Conservation (phyloP, 2,797 vertebrate species). For the Gallinago solitaria region DNA sequence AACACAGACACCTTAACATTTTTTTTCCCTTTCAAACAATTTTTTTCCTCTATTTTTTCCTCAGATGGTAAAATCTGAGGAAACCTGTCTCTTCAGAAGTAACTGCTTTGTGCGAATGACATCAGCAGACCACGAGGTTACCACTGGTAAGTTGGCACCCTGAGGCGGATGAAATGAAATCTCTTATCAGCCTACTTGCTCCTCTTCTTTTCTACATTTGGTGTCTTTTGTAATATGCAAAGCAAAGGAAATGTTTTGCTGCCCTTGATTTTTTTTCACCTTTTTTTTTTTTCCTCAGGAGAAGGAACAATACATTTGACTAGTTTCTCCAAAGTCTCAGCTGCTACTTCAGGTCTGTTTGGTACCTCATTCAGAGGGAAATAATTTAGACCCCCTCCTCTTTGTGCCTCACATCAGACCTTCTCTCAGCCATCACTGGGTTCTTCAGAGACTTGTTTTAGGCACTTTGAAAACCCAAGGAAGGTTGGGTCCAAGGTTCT, state of each 20-base stretch:
- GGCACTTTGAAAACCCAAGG: neutral
- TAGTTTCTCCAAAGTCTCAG: neutral
- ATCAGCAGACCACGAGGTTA: conserved; percentile 58
- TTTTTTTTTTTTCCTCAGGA: neutral
- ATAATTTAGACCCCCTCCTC: neutral
- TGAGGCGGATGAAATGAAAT: conserved; percentile 68
- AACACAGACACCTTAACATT: conserved; percentile 67
- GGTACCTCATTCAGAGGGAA: neutral
- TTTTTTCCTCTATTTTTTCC: conserved; percentile 51
- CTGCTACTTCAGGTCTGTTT: conserved; percentile 39
- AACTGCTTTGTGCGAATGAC: conserved; percentile 57
- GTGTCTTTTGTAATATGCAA: conserved; percentile 53
- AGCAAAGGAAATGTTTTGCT: conserved; percentile 52
- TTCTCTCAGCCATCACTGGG: neutral
- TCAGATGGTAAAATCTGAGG: conserved; percentile 65
- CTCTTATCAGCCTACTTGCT: conserved; percentile 43
- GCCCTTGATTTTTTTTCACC: conserved; percentile 21
- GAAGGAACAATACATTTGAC: neutral
- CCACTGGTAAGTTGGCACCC: conserved; percentile 48
- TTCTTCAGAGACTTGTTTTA: neutral
- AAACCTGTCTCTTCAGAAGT: conserved; percentile 70
- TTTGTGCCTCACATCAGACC: neutral
- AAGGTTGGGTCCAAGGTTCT: neutral
- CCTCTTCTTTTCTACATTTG: conserved; percentile 43
- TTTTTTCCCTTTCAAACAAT: conserved; percentile 64